phyloP scores from a whole-genome alignment of 2,797 vertebrate species.

The Xiphorhynchus erythropygius region DNA sequence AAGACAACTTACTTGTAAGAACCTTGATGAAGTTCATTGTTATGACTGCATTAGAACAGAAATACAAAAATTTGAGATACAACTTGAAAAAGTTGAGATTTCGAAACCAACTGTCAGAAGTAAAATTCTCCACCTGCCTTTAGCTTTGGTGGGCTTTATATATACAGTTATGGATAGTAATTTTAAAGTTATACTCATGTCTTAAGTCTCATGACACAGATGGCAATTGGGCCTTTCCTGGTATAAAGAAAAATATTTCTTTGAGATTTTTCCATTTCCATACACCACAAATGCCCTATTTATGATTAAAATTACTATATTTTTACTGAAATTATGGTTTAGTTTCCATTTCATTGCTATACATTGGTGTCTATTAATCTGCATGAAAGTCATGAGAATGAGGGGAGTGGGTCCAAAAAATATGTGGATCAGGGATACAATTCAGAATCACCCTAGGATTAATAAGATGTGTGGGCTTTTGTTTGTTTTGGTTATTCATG shows the following conservation, averaged over 20 bases:
- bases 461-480: accelerated
- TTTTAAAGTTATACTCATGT: background rate
- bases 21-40: background rate
- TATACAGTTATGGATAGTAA: background rate
- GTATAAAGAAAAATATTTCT: background rate
- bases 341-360: background rate
- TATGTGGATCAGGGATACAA: background rate
- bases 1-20: background rate
- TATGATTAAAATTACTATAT: background rate
- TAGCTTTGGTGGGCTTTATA: background rate
- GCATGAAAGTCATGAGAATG: background rate
- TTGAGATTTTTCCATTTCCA: background rate
- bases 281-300: background rate
- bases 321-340: background rate
- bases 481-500: accelerated
- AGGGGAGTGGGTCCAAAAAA: background rate
- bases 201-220: background rate
- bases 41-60: background rate
- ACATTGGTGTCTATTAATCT: background rate
- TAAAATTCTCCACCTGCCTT: background rate
- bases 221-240: background rate
- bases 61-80: background rate
- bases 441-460: background rate
- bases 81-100: background rate
- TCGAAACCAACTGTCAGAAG: background rate